A percentile compares a stretch with the other conserved stretches of the same genome.
phyloP scores from a whole-genome alignment of 2,888 invertebrate genomes.

The Eupithecia exiguata region DNA sequence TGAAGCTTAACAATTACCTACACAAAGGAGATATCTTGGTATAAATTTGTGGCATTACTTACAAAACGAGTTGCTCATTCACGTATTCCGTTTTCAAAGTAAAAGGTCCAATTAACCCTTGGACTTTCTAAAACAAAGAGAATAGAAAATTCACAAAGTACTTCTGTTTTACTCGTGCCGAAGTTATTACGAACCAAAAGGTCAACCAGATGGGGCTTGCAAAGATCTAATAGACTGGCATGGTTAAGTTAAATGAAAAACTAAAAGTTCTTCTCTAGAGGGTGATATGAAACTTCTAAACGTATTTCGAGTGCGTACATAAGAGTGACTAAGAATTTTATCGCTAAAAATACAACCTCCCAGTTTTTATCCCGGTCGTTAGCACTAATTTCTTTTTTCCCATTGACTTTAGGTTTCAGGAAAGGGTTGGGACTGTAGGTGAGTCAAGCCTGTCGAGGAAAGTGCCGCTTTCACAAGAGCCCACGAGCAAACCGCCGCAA shows the following conservation, averaged over 20 bases:
- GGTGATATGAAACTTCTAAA: background rate
- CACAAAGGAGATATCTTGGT: slow-evolving; percentile 10
- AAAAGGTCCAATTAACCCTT: slow-evolving; percentile 3
- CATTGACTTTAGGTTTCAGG: slow-evolving; percentile 55
- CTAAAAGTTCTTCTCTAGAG: background rate
- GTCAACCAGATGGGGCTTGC: background rate
- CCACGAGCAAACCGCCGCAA: slow-evolving; percentile 62
- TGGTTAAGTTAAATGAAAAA: background rate
- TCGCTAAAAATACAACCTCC: slow-evolving; percentile 27
- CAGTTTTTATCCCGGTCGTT: slow-evolving; percentile 44
- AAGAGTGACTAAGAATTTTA: slow-evolving; percentile 10
- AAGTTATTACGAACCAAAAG: background rate
- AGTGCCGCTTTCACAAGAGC: slow-evolving; percentile 67
- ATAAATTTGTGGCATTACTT: slow-evolving; percentile 7
- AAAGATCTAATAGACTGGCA: background rate
- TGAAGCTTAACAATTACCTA: slow-evolving; percentile 14
- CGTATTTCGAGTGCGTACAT: background rate
- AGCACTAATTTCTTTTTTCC: slow-evolving; percentile 55
- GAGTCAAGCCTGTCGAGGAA: slow-evolving; percentile 62
- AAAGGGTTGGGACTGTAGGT: slow-evolving; percentile 49
- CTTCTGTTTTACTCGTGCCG: background rate
- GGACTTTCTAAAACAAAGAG: background rate
- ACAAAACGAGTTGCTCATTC: slow-evolving; percentile 9
- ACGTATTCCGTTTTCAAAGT: slow-evolving; percentile 4
- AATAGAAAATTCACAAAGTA: background rate